Conservation (phyloP, 1,140 invertebrate species). For the Idris sp. region DNA sequence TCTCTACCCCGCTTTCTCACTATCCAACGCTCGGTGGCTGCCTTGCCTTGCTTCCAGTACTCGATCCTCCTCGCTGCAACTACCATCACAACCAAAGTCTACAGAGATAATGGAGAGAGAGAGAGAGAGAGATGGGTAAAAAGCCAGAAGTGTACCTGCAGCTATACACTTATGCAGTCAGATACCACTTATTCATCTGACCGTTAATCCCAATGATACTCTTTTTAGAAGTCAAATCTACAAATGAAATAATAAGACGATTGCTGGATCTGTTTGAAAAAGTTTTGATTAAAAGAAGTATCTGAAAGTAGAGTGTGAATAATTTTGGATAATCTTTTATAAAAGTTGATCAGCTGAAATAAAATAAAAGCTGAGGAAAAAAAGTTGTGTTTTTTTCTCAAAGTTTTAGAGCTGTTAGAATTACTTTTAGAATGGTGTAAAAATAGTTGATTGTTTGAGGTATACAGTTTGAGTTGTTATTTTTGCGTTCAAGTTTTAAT, state of each 20-base stretch:
- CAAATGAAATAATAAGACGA: constrained; percentile 31
- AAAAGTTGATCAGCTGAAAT: too few relatives aligned
- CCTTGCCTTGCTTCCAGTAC: constrained; percentile 65
- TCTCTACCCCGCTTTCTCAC: constrained; percentile 62
- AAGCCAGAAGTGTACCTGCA: constrained; percentile 16
- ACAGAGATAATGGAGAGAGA: too few relatives aligned
- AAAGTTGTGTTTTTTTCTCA: too few relatives aligned
- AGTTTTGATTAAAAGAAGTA: too few relatives aligned
- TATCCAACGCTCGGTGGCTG: constrained; percentile 58
- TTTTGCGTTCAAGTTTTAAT: constrained; percentile 38
- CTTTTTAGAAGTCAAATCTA: constrained; percentile 35
- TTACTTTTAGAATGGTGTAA: constrained; percentile 1
- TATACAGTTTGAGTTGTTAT: constrained; percentile 3
- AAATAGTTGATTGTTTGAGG: constrained; percentile 2
- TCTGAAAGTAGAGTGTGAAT: too few relatives aligned
- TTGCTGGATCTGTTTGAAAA: too few relatives aligned
- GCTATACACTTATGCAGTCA: constrained; percentile 5
- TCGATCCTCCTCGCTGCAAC: constrained; percentile 59
- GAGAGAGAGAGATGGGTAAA: neutral
- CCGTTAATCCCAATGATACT: constrained; percentile 36
- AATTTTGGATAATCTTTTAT: too few relatives aligned
- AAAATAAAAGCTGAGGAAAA: too few relatives aligned
- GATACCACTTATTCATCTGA: constrained; percentile 13
- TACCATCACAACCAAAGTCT: constrained; percentile 35
- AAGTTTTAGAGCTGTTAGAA: too few relatives aligned